Evolutionary conservation across 2,888 invertebrate genomes (phyloP).

Genomic region (Zeuzera pyrina): DNA sequence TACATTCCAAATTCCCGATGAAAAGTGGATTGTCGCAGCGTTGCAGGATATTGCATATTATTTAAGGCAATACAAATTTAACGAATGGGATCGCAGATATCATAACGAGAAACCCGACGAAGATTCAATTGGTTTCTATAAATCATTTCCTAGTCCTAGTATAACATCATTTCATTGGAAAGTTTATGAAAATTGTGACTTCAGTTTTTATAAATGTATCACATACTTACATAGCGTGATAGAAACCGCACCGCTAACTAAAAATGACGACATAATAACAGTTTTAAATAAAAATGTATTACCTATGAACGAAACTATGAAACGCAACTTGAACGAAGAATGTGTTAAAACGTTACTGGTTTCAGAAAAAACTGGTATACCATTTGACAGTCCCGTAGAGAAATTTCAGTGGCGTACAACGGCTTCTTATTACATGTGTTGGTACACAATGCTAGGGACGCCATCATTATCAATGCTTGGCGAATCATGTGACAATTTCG

Average conservation of each 20-base stretch:
- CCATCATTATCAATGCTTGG: constrained; percentile 64
- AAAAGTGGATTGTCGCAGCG: constrained; percentile 52
- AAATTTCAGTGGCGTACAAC: constrained; percentile 76
- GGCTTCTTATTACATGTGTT: constrained; percentile 79
- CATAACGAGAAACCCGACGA: constrained; percentile 31
- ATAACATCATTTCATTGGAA: constrained; percentile 75
- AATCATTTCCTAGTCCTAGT: constrained; percentile 69
- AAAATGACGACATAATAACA: constrained; percentile 64
- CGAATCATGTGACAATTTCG: constrained; percentile 76
- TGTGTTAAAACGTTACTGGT: constrained; percentile 53
- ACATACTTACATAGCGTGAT: constrained; percentile 60
- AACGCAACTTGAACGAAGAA: constrained; percentile 35
- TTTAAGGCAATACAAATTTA: constrained; percentile 75
- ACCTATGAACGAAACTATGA: background rate
- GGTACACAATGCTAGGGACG: constrained; percentile 74
- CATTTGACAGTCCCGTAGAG: constrained; percentile 72
- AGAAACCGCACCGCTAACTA: constrained; percentile 46
- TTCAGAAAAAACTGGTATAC: constrained; percentile 56
- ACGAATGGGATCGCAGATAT: constrained; percentile 74
- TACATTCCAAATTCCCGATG: constrained; percentile 23
- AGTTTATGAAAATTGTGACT: constrained; percentile 68
- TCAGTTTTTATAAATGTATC: constrained; percentile 69
- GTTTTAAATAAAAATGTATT: constrained; percentile 46
- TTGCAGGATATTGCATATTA: constrained; percentile 75
- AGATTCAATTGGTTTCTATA: constrained; percentile 31